Evolutionary conservation across 2,888 invertebrate species (phyloP).

Genomic region (Julus scanicus): DNA sequence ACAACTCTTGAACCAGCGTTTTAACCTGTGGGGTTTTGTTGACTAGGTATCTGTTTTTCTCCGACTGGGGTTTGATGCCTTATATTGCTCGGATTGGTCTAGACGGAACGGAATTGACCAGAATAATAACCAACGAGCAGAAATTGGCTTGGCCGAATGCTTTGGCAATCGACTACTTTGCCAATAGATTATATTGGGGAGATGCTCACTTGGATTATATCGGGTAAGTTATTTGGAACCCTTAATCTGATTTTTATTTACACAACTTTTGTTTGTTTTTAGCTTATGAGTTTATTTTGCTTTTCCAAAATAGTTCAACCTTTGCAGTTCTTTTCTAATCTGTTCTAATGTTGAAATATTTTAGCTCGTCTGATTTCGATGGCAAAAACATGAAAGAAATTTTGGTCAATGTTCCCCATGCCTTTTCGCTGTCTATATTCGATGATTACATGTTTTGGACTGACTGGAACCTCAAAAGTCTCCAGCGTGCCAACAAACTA

Average conservation of each 20-base stretch:
- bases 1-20: background rate
- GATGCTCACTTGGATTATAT: constrained; percentile 99
- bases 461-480: constrained; percentile 96
- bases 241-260: background rate
- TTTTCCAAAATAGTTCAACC: too few species aligned
- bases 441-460: constrained; percentile 95
- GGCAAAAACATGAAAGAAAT: constrained; percentile 87
- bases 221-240: constrained; percentile 69
- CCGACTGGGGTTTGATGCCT: constrained; percentile 89
- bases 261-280: too few species aligned
- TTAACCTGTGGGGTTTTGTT: background rate
- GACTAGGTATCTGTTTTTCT: constrained; percentile 79
- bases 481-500: constrained; percentile 91
- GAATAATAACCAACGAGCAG: constrained; percentile 89
- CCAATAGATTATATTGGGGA: constrained; percentile 95
- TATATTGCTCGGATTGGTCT: constrained; percentile 97
- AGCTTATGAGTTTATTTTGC: too few species aligned
- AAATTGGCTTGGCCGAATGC: constrained; percentile 99
- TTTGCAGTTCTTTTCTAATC: too few species aligned
- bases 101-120: constrained; percentile 92
- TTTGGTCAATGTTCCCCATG: constrained; percentile 85
- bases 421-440: constrained; percentile 92
- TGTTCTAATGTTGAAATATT: too few species aligned
- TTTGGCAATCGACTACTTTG: constrained; percentile 94
- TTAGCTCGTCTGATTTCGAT: constrained; percentile 84